Evolutionary conservation across 2,113 vertebrate genomes (phyloP).

Genomic region (Amblyornis subalaris): DNA sequence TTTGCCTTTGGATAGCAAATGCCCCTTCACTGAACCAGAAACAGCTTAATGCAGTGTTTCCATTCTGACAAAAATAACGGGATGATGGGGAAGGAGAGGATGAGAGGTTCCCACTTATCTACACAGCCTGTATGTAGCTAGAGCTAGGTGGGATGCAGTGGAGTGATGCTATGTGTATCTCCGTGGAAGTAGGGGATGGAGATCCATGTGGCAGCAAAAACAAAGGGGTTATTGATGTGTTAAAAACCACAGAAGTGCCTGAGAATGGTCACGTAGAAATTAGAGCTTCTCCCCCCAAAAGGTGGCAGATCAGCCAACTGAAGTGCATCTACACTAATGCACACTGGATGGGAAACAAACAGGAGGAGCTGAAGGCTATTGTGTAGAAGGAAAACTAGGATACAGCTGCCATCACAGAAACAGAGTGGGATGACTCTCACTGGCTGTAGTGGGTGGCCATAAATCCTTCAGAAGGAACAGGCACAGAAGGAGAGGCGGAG

Average conservation of each 20-base stretch:
- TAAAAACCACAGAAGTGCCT: not conserved
- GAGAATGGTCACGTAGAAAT: not conserved
- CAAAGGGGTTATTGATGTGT: not conserved
- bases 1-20: not conserved
- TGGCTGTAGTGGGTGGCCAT: not conserved
- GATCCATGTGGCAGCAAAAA: not conserved
- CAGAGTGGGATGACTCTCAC: not conserved
- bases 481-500: not conserved
- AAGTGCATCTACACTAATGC: not conserved
- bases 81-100: not conserved
- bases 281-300: not conserved
- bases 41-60: not conserved
- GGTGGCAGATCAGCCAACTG: not conserved
- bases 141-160: not conserved
- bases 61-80: not conserved
- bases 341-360: not conserved
- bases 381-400: not conserved
- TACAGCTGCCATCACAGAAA: not conserved
- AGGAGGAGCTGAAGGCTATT: not conserved
- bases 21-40: slow-evolving; percentile 42
- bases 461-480: not conserved
- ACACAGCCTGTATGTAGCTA: not conserved
- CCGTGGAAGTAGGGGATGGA: not conserved
- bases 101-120: not conserved
- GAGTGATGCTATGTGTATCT: not conserved